phyloP scores from a whole-genome alignment of 1,140 invertebrate species.

The Drosophila grimshawi region DNA sequence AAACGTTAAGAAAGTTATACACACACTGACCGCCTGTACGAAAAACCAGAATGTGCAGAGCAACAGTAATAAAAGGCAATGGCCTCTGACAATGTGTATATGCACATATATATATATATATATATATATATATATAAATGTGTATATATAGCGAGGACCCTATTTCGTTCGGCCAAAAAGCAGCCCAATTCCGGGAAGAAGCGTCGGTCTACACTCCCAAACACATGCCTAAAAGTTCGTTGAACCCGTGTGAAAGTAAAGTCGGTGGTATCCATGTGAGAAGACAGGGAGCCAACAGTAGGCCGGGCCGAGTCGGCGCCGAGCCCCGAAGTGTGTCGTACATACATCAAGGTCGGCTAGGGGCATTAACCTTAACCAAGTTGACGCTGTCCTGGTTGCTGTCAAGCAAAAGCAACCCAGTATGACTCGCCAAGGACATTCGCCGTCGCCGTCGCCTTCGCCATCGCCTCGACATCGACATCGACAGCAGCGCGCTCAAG shows the following conservation, averaged over 20 bases:
- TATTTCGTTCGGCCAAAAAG: slow-evolving; percentile 22
- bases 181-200: slow-evolving; percentile 28
- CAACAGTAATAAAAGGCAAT: slow-evolving; percentile 54
- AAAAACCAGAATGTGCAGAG: slow-evolving; percentile 59
- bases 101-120: slow-evolving; percentile 2
- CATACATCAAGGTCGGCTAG: slow-evolving; percentile 82
- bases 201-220: slow-evolving; percentile 32
- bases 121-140: slow-evolving; percentile 3
- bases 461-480: background rate
- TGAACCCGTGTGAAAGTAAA: slow-evolving; percentile 74
- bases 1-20: slow-evolving; percentile 55
- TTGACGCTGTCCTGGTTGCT: slow-evolving; percentile 66
- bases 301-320: slow-evolving; percentile 54
- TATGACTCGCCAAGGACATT: slow-evolving; percentile 71
- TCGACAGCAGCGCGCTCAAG: slow-evolving; percentile 55
- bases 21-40: slow-evolving; percentile 61
- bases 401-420: slow-evolving; percentile 45
- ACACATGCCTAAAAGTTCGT: slow-evolving; percentile 66
- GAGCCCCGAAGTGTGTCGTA: slow-evolving; percentile 77
- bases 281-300: slow-evolving; percentile 34
- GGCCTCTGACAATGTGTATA: slow-evolving; percentile 42
- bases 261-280: slow-evolving; percentile 36
- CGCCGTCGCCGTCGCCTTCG: background rate
- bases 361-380: slow-evolving; percentile 80
- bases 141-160: slow-evolving; percentile 21